Conservation (phyloP, 2,113 vertebrate species). For the Orthonyx spaldingii region DNA sequence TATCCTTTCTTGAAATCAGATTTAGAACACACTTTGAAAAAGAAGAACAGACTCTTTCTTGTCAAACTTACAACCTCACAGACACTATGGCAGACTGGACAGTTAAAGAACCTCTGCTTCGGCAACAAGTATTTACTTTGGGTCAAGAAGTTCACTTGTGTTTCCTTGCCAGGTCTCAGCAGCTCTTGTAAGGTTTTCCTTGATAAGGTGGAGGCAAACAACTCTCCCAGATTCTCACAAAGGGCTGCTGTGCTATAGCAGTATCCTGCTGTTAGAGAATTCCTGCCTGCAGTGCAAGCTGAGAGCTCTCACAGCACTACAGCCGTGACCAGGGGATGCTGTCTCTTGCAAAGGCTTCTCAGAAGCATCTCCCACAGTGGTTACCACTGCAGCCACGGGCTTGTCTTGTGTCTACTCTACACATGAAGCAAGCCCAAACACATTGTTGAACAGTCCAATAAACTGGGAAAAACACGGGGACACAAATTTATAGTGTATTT, state of each 20-base stretch:
- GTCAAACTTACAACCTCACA: background rate
- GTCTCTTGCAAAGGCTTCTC: background rate
- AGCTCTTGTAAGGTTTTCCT: conserved; percentile 68
- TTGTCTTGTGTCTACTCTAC: background rate
- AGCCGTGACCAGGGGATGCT: background rate
- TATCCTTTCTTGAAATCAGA: background rate
- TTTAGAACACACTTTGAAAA: background rate
- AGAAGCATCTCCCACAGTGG: background rate
- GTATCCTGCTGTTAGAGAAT: background rate
- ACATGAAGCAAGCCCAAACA: background rate
- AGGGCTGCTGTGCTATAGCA: too few relatives aligned
- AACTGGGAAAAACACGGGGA: background rate
- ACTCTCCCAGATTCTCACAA: conserved; percentile 67
- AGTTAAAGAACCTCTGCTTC: background rate
- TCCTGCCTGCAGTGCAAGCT: background rate
- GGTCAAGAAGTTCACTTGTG: background rate
- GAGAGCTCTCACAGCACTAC: fast-evolving
- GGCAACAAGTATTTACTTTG: background rate
- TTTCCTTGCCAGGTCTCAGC: conserved; percentile 63
- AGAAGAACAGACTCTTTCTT: background rate
- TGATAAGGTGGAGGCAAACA: conserved; percentile 70
- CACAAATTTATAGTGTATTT: background rate
- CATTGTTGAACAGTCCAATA: background rate
- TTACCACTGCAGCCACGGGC: background rate
- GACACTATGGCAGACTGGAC: background rate